Evolutionary conservation across 2,797 vertebrate genomes (phyloP), one percentile per base, ranked within the genome.

Genomic region (Podargus strigoides): DNA sequence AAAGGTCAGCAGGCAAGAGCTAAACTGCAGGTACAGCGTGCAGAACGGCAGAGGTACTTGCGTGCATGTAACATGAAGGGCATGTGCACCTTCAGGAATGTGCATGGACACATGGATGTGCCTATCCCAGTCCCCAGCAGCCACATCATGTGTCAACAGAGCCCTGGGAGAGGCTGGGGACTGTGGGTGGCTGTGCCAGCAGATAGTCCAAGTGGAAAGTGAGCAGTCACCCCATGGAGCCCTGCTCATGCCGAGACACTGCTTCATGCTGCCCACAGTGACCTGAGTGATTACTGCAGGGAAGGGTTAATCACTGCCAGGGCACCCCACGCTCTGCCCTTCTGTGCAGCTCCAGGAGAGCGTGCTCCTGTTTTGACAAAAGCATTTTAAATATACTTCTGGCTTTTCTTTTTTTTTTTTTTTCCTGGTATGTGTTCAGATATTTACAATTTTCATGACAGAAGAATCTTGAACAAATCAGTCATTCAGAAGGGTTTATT

Each of bases 11-110:
- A 5, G 20, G 34, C 20, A 46, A 37, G 53, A 64, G 37, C 49
- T 42, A 19, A 34, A 7, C 9, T 3, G 4, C 0, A 0, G 69
- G 44, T 22, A 7, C 14, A 0, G 4, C 1, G 0, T 24, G 34
- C 19, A 44, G 55, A 34, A 8, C 72, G 41, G 30, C 59, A 22
- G 17, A 52, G 19, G 42, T 52, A 8, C 36, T 50, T 28, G 23
- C 28, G 0, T 7, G 32, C 19, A 47, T 0, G 0, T 15, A 41
- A 7, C 23, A 2, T 3, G 36, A 24, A 30, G 24, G 36, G 6
- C 3, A 11, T 3, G 36, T 32, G 64, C 7, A 0, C 23, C 14
- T 24, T 14, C 27, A 8, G 52, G 42, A 14, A 16, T 3, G 6
- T 12, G 37, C 1, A 0, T 14, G 37, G 32, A 14, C 73, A 17